These are phyloP conservation scores for Vireo griseus DNA, from an alignment of 2,797 vertebrate genomes.

Conservation along the genomic window DNA sequence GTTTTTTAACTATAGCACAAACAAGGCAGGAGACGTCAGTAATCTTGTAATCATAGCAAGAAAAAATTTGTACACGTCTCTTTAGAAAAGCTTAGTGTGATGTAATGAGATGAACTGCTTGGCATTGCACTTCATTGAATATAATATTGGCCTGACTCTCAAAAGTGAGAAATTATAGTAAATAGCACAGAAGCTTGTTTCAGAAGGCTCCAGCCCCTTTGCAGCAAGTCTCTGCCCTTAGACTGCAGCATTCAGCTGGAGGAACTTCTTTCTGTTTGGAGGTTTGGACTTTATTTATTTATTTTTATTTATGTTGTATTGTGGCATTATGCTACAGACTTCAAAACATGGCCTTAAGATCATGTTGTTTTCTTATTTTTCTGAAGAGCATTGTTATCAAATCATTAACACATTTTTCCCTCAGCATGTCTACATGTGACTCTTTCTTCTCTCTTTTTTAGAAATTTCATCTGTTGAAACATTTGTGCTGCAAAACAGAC, in stretches of 20 bases:
- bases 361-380: neutral
- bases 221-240: neutral
- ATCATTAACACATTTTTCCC: neutral
- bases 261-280: neutral
- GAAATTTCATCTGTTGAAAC: constrained; percentile 13
- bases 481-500: neutral
- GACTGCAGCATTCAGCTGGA: neutral
- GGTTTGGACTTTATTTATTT: neutral
- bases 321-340: neutral
- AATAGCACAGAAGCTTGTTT: neutral
- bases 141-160: neutral
- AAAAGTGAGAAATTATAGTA: neutral
- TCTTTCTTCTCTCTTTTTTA: neutral
- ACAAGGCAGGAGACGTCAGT: neutral
- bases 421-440: neutral
- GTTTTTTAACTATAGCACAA: neutral
- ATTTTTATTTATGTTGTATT: neutral
- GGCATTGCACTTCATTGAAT: neutral
- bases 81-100: neutral
- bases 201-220: neutral
- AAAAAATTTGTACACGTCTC: neutral
- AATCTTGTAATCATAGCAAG: neutral
- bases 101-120: neutral
- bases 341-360: neutral
- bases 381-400: neutral